Percentiles rank a stretch among this genome's conserved stretches.
Conservation (phyloP, 2,113 vertebrate genomes). For the Cyanoliseus patagonus region DNA sequence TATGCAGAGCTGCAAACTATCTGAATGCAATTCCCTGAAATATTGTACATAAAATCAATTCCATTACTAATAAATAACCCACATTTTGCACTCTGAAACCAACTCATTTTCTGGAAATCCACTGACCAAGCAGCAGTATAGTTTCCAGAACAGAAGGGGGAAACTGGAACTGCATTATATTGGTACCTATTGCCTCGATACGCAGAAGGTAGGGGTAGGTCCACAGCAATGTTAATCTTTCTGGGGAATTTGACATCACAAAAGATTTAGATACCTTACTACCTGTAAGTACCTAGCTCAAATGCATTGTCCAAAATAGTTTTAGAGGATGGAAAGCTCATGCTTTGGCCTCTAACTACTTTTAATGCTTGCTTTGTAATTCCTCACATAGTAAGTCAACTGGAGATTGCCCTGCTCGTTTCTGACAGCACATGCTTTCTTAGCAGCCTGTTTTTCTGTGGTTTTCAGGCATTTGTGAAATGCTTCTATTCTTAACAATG, state of each 20-base stretch:
- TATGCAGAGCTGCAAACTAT: background rate
- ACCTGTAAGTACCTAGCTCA: background rate
- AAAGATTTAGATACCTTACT: background rate
- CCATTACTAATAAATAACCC: background rate
- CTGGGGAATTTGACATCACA: background rate
- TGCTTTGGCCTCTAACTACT: background rate
- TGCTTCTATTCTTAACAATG: conserved; percentile 9
- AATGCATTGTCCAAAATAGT: background rate
- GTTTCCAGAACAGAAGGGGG: background rate
- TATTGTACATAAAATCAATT: background rate
- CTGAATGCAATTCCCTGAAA: background rate
- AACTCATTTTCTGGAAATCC: background rate
- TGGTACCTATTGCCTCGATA: background rate
- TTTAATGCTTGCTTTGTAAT: background rate
- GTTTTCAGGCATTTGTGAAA: background rate
- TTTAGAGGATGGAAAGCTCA: background rate
- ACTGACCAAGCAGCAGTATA: background rate
- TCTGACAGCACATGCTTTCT: background rate
- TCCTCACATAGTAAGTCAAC: background rate
- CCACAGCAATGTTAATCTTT: background rate
- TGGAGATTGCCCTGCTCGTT: background rate
- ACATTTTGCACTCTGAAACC: background rate
- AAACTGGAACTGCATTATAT: background rate
- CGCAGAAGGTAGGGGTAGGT: background rate
- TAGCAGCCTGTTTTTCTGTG: background rate